Conservation (phyloP, 2,888 invertebrate species). For the Junonia oenone region DNA sequence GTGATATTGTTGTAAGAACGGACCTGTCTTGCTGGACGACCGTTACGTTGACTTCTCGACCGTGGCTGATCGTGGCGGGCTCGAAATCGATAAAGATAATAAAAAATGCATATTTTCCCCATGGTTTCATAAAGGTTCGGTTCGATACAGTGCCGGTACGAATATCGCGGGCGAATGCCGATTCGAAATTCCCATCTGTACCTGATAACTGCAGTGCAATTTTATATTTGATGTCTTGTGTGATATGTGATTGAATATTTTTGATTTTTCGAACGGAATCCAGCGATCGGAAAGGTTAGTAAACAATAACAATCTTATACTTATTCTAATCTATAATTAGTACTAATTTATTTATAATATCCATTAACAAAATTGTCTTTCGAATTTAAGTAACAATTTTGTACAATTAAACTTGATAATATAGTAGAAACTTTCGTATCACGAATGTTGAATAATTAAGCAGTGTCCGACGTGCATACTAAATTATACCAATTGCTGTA, state of each 20-base stretch:
- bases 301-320: constrained; percentile 45
- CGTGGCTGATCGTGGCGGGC: constrained; percentile 37
- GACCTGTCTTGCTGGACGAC: constrained; percentile 47
- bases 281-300: constrained; percentile 51
- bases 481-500: constrained; percentile 33
- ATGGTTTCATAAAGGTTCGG: constrained; percentile 63
- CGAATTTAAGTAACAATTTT: not conserved
- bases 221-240: constrained; percentile 35
- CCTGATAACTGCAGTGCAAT: constrained; percentile 42
- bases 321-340: not conserved
- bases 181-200: constrained; percentile 31
- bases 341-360: not conserved
- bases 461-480: constrained; percentile 31
- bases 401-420: constrained; percentile 1
- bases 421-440: constrained; percentile 22
- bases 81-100: constrained; percentile 71
- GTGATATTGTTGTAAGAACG: constrained; percentile 59
- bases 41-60: constrained; percentile 40
- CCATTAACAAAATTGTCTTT: not conserved
- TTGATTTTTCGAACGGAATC: constrained; percentile 31
- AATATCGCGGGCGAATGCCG: constrained; percentile 37
- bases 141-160: constrained; percentile 51
- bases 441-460: constrained; percentile 36
- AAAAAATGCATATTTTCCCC: constrained; percentile 76
- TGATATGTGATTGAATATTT: constrained; percentile 46